Conservation (phyloP, 2,113 vertebrate species). For the Pedetes capensis region DNA sequence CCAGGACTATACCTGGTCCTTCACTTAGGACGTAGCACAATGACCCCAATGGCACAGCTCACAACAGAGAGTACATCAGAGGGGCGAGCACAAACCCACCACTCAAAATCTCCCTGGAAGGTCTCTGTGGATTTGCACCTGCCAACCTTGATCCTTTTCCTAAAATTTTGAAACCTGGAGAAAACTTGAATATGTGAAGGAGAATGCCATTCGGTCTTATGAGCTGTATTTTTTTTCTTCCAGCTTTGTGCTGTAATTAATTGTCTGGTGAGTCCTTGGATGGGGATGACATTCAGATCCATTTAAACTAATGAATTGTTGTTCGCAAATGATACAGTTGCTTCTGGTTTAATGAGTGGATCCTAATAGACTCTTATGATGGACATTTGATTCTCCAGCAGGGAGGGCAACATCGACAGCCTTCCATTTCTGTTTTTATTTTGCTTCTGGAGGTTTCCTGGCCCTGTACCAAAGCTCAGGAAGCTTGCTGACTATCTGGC, state of each 20-base stretch:
- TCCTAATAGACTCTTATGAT: constrained; percentile 47
- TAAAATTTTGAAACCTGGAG: background rate
- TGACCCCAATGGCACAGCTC: background rate
- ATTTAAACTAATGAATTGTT: constrained; percentile 66
- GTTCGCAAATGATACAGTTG: constrained; percentile 79
- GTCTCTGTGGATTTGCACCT: background rate
- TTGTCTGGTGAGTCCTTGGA: constrained; percentile 75
- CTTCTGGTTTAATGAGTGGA: constrained; percentile 49
- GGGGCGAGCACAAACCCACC: background rate
- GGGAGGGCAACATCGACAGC: background rate
- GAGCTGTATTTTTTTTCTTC: background rate
- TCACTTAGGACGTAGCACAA: background rate
- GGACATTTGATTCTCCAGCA: constrained; percentile 22
- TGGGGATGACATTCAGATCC: constrained; percentile 68
- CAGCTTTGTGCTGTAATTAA: constrained; percentile 78
- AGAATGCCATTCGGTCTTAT: constrained; percentile 23
- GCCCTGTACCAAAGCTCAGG: background rate
- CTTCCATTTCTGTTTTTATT: background rate
- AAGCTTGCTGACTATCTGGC: background rate
- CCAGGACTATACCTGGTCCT: background rate
- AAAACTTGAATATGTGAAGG: background rate
- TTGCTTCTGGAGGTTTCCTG: constrained; percentile 19
- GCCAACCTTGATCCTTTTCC: background rate
- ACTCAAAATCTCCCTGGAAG: background rate
- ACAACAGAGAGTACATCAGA: background rate